Conservation (phyloP, 2,797 vertebrate species). For the Fistularia commersonii region DNA sequence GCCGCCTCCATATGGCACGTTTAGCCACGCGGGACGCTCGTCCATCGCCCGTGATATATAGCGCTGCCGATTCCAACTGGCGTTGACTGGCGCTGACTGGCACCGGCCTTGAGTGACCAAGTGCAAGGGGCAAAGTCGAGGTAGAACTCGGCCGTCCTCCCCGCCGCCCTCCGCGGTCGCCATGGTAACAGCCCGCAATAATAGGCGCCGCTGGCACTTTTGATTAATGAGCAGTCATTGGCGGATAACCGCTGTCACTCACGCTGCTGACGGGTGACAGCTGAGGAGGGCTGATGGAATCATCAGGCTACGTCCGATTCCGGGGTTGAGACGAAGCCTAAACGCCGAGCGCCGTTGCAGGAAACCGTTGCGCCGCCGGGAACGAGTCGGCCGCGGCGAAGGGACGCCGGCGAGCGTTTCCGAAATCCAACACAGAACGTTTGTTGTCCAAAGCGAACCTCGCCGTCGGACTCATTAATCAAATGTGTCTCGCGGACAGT, state of each 20-base stretch:
- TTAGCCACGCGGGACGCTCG: conserved; percentile 33
- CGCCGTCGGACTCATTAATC: no score
- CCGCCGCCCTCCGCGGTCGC: conserved; percentile 27
- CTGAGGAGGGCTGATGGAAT: conserved; percentile 42
- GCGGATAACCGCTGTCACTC: conserved; percentile 73
- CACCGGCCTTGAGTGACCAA: conserved; percentile 39
- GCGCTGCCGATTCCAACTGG: conserved; percentile 60
- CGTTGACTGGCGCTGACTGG: conserved; percentile 68
- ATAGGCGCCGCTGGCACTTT: conserved; percentile 58
- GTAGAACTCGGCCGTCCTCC: conserved; percentile 39
- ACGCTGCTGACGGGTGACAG: conserved; percentile 48
- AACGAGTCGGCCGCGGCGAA: no score
- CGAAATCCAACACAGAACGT: no score
- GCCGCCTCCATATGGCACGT: conserved; percentile 21
- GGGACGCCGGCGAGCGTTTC: no score
- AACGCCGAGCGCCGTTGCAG: no score
- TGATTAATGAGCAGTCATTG: conserved; percentile 76
- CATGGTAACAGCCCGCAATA: conserved; percentile 58
- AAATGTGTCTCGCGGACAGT: no score
- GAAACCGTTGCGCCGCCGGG: no score
- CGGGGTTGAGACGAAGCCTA: neutral
- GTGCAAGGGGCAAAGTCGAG: conserved; percentile 44
- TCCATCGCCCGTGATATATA: conserved; percentile 56
- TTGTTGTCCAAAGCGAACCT: no score
- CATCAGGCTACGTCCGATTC: conserved; percentile 34